These are phyloP conservation scores for Acropora yongei DNA, from an alignment of 64 coral and sea anemone species.

Conservation along the genomic window DNA sequence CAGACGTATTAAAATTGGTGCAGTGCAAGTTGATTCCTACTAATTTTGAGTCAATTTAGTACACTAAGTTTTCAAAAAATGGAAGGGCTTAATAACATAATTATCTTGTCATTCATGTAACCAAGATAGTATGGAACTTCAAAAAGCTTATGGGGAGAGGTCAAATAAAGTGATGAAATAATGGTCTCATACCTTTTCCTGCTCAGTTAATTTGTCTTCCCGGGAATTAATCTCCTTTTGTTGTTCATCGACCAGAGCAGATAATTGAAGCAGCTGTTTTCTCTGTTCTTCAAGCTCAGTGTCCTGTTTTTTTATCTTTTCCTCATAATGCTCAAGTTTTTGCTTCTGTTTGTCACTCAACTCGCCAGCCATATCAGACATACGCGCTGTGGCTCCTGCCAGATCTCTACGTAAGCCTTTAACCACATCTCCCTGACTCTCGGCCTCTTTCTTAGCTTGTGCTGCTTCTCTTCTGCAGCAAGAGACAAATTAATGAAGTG, in stretches of 20 bases:
- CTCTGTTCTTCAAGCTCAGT: conserved; percentile 78
- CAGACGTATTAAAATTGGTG: too few relatives aligned
- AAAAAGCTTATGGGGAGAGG: not conserved
- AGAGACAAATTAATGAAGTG: not conserved
- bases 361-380: conserved; percentile 97
- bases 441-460: conserved; percentile 85
- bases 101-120: too few relatives aligned
- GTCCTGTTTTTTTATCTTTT: conserved; percentile 78
- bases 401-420: conserved; percentile 85
- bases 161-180: not conserved
- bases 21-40: too few relatives aligned
- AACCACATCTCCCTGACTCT: conserved; percentile 84
- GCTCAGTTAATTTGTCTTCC: conserved; percentile 64
- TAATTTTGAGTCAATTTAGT: too few relatives aligned
- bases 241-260: conserved; percentile 82
- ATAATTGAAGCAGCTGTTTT: conserved; percentile 82
- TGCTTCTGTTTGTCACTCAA: conserved; percentile 96
- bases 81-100: too few relatives aligned
- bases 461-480: conserved; percentile 74
- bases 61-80: too few relatives aligned
- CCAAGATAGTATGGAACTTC: not conserved
- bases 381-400: conserved; percentile 87
- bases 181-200: conserved; percentile 6
- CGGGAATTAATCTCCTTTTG: conserved; percentile 79
- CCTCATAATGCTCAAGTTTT: conserved; percentile 89